Evolutionary conservation across 1,140 invertebrate genomes (phyloP), one percentile per base, ranked within the genome.

Genomic region (Pseudachorutes palmiensis): DNA sequence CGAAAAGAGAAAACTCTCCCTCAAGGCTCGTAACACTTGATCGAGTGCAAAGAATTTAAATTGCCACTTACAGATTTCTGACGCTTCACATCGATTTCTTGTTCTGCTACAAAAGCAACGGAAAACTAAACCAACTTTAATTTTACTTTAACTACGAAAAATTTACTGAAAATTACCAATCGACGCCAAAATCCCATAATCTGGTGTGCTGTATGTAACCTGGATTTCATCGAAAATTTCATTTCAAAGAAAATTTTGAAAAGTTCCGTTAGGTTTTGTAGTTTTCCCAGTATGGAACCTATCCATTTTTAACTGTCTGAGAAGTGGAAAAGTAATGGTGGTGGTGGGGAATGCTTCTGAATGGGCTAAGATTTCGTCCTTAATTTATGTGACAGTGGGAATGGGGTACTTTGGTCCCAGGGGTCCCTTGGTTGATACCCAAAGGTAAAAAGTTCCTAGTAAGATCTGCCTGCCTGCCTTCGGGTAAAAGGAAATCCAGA

Each of bases 41-140:
- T 73, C 72, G 72, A 71, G 64, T 73, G 72, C 69, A 73, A 70
- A 73, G 72, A 73, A 73, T 73, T 73, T 66, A 73, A 70, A 73
- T 66, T 69, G 67, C 69, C 67, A 64, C 64, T 73, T 73, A 58
- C 69, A 73, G 72, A 69, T 70, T 73, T 73, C 57, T 64, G 3
- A n/a, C n/a, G n/a, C n/a, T 14, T 55, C 64, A 57, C 62, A 70
- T 68, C 65, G 63, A 70, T 70, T 65, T 70, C 49, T 58, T 57
- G 36, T 64, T 41, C 63, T 60, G 5, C 36, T 41, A 41, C 19
- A 41, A 41, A 41, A 41, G 19, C 5, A 41, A 41, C n/a, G 36
- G 19, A 9, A 9, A 41, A 41, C 5, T 9, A 41, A 41, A 41
- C 5, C 5, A 41, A 9, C 19, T 41, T 41, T 41, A 5, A 41